Evolutionary conservation across 2,888 invertebrate species (phyloP).

Genomic region (Caenorhabditis sp.): DNA sequence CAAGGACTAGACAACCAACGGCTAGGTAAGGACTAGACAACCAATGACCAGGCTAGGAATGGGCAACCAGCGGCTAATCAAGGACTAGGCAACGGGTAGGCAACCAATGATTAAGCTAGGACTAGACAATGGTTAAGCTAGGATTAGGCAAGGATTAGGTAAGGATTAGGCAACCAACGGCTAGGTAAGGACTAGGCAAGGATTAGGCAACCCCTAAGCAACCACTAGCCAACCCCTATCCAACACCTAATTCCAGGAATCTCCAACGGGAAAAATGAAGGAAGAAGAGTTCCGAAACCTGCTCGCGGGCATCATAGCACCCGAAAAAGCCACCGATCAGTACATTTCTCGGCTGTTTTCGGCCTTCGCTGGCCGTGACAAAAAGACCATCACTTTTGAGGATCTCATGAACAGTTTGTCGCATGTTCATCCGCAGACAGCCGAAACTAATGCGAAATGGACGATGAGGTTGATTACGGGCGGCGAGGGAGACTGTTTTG

Average conservation of each 20-base stretch:
- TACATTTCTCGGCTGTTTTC: slow-evolving; percentile 68
- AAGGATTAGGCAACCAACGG: too few relatives aligned
- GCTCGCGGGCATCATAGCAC: slow-evolving; percentile 67
- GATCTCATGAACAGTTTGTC: slow-evolving; percentile 68
- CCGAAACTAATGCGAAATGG: slow-evolving; percentile 77
- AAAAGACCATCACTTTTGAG: slow-evolving; percentile 72
- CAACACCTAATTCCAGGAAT: slow-evolving; percentile 78
- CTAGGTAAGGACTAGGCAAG: too few relatives aligned
- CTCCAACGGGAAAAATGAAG: slow-evolving; percentile 80
- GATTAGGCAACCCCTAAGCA: too few relatives aligned
- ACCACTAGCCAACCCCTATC: too few relatives aligned
- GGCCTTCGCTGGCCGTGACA: slow-evolving; percentile 66
- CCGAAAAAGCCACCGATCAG: slow-evolving; percentile 71
- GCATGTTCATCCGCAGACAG: slow-evolving; percentile 67
- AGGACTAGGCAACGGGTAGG: too few relatives aligned
- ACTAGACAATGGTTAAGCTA: too few relatives aligned
- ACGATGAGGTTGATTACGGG: slow-evolving; percentile 78
- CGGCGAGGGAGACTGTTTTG: slow-evolving; percentile 65
- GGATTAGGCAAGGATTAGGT: too few relatives aligned
- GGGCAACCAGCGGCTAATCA: too few relatives aligned
- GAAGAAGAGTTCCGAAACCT: slow-evolving; percentile 71
- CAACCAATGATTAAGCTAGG: too few relatives aligned
- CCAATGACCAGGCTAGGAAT: too few relatives aligned
- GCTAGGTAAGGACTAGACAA: too few relatives aligned
- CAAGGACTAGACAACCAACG: too few relatives aligned